phyloP scores from a whole-genome alignment of 2,888 invertebrate genomes.

The Phaonia tiefii region DNA sequence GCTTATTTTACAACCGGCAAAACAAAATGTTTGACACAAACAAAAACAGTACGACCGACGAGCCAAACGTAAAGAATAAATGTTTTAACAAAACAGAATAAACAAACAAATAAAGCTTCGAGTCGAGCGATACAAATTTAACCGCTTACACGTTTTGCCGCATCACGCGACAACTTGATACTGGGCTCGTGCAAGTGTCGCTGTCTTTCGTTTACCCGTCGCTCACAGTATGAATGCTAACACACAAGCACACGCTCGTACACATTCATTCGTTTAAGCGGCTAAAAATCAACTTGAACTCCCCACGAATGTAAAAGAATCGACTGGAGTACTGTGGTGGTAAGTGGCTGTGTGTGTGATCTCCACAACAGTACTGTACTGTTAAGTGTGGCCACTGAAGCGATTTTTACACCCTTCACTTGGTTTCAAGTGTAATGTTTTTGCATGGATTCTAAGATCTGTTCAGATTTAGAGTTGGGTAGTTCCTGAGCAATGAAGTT shows the following conservation, averaged over 20 bases:
- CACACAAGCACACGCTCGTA: slow-evolving; percentile 10
- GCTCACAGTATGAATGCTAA: slow-evolving; percentile 26
- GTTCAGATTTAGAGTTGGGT: too few species aligned
- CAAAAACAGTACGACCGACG: slow-evolving; percentile 22
- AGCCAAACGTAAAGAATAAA: slow-evolving; percentile 13
- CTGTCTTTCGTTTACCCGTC: slow-evolving; percentile 56
- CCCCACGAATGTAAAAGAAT: slow-evolving; percentile 24
- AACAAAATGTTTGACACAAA: slow-evolving; percentile 6
- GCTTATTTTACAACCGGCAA: slow-evolving; percentile 22
- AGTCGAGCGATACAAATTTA: slow-evolving; percentile 41
- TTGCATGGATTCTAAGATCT: too few species aligned
- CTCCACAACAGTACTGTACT: background rate
- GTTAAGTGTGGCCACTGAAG: slow-evolving; percentile 17
- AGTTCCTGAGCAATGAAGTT: too few species aligned
- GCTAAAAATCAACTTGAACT: slow-evolving; percentile 29
- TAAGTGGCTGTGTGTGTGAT: slow-evolving; percentile 68
- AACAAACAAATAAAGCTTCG: slow-evolving; percentile 38
- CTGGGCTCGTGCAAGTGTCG: slow-evolving; percentile 63
- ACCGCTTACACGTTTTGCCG: slow-evolving; percentile 67
- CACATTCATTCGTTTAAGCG: slow-evolving; percentile 19
- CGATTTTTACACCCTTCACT: background rate
- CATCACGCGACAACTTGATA: slow-evolving; percentile 68
- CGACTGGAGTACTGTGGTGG: slow-evolving; percentile 36
- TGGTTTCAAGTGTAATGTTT: too few species aligned
- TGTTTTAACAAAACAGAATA: background rate